These are phyloP conservation scores for Leptocoma aspasia DNA, from an alignment of 2,113 vertebrate species.

Conservation along the genomic window DNA sequence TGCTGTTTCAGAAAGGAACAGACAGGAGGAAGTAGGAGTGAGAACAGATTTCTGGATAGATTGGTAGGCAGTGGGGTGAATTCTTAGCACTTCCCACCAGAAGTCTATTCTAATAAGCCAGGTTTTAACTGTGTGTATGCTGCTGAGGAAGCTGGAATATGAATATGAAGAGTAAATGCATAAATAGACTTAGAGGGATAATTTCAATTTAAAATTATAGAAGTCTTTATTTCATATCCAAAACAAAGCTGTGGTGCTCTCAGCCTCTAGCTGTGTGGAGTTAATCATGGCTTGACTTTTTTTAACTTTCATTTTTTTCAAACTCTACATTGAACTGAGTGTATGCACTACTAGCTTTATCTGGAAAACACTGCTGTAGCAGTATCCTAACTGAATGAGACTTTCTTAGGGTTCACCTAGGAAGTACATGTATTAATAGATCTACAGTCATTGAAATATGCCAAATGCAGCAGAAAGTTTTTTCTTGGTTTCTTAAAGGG, in stretches of 20 bases:
- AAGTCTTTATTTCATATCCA: not conserved
- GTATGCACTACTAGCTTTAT: not conserved
- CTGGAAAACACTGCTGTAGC: not conserved
- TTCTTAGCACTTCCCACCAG: conserved; percentile 62
- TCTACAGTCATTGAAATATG: not conserved
- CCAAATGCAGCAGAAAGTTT: not conserved
- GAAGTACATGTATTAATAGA: not conserved
- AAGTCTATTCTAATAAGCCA: conserved; percentile 41
- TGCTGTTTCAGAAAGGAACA: conserved; percentile 51
- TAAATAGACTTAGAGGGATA: not conserved
- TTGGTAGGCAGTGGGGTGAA: conserved; percentile 43
- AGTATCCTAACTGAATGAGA: not conserved
- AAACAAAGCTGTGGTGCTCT: not conserved
- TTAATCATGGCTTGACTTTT: not conserved
- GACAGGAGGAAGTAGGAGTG: conserved; percentile 62
- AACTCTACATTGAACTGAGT: not conserved
- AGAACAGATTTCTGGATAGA: conserved; percentile 63
- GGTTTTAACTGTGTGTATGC: conserved; percentile 26
- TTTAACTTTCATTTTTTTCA: not conserved
- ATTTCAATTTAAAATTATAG: not conserved
- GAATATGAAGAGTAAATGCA: not conserved
- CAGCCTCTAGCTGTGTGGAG: not conserved
- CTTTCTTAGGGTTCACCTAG: not conserved
- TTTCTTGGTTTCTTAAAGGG: not conserved
- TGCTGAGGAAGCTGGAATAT: not conserved